phyloP scores from a whole-genome alignment of 1,140 invertebrate species.

The Zaprionus nigranus region DNA sequence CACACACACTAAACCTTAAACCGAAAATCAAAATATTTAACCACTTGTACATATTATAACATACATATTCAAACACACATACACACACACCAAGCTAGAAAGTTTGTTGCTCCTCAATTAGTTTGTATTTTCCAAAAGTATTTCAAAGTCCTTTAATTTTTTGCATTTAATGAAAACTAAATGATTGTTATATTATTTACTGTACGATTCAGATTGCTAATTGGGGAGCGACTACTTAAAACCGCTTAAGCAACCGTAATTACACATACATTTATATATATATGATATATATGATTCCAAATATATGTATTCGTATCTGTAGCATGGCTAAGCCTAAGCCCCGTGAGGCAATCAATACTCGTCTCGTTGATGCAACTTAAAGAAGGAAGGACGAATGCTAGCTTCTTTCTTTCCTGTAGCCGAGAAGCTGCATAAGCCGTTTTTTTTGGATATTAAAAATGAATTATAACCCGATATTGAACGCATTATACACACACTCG shows the following conservation, averaged over 20 bases:
- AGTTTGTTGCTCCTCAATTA: neutral
- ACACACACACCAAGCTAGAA: constrained; percentile 34
- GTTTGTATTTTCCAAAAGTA: neutral
- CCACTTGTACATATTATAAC: constrained; percentile 67
- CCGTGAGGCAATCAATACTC: constrained; percentile 48
- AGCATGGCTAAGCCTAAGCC: constrained; percentile 47
- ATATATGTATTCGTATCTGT: constrained; percentile 31
- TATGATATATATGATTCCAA: constrained; percentile 4
- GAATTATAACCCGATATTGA: constrained; percentile 35
- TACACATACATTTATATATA: constrained; percentile 4
- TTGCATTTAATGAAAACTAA: constrained; percentile 2
- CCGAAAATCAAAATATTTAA: constrained; percentile 53
- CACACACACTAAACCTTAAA: constrained; percentile 57
- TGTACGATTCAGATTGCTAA: neutral
- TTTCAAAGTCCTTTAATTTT: neutral
- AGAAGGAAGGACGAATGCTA: neutral
- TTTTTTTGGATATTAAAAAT: constrained; percentile 41
- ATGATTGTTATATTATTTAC: neutral
- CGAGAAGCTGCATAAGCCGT: neutral
- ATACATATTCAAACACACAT: constrained; percentile 9
- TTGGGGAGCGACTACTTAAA: neutral
- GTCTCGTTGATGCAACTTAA: constrained; percentile 19
- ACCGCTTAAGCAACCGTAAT: neutral
- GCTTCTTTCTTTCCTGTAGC: constrained; percentile 11
- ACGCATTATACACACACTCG: constrained; percentile 28